phyloP scores from a whole-genome alignment of 2,888 invertebrate genomes.

The Petrolisthes cinctipes region DNA sequence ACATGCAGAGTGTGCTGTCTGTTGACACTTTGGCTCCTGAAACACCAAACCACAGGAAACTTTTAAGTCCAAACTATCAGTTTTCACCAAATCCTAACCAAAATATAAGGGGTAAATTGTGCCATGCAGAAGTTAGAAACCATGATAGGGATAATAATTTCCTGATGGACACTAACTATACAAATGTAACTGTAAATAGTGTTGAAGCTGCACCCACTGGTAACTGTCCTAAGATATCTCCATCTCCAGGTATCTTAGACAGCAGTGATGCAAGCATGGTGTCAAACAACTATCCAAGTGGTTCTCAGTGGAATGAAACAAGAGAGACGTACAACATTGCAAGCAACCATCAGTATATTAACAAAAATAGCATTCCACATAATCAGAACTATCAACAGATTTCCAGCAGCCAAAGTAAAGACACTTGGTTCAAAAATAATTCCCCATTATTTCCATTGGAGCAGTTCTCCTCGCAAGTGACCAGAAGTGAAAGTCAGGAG shows the following conservation, averaged over 20 bases:
- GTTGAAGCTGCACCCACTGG: neutral
- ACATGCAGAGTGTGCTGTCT: neutral
- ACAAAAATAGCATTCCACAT: neutral
- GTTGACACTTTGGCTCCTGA: slow-evolving; percentile 7
- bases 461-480: neutral
- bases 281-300: neutral
- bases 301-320: neutral
- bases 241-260: neutral
- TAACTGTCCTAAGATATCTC: neutral
- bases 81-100: neutral
- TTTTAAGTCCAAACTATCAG: slow-evolving; percentile 1
- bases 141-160: neutral
- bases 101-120: neutral
- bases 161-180: neutral
- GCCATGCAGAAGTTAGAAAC: no score
- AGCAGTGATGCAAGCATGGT: neutral
- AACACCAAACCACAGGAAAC: neutral
- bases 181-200: neutral
- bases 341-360: neutral
- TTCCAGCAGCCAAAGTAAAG: neutral
- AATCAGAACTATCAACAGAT: neutral
- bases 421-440: neutral
- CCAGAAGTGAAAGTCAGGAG: neutral
- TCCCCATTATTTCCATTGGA: neutral
- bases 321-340: neutral